Evolutionary conservation across 2,888 invertebrate species (phyloP).

Genomic region (Sarcophaga subvicina): DNA sequence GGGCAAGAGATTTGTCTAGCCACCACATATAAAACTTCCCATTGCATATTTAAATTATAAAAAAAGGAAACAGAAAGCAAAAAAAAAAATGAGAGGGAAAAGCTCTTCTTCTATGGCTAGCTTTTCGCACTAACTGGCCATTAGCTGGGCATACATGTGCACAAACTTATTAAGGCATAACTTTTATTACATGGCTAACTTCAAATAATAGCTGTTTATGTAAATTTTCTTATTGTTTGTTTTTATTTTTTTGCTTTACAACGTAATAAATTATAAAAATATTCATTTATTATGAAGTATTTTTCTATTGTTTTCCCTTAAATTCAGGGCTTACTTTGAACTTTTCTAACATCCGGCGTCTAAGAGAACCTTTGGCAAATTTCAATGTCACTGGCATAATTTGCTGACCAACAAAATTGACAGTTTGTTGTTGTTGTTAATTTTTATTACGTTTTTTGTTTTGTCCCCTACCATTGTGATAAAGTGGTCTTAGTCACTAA

Average conservation of each 20-base stretch:
- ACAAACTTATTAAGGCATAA: no score
- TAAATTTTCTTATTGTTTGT: slow-evolving; percentile 32
- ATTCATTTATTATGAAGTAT: slow-evolving; percentile 41
- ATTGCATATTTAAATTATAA: no score
- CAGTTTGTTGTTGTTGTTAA: slow-evolving; percentile 6
- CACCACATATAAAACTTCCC: not conserved
- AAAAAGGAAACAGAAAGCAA: no score
- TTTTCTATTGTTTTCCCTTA: slow-evolving; percentile 8
- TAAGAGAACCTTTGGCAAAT: slow-evolving; percentile 30
- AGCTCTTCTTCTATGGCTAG: no score
- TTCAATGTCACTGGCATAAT: slow-evolving; percentile 66
- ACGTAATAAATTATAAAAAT: slow-evolving; percentile 51
- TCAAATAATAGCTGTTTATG: slow-evolving; percentile 39
- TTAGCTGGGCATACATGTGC: not conserved
- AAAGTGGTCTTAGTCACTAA: slow-evolving; percentile 16
- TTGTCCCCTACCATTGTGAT: not conserved
- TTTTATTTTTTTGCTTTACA: slow-evolving; percentile 1
- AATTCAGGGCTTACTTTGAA: slow-evolving; percentile 47
- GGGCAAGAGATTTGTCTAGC: not conserved
- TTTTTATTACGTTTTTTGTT: slow-evolving; percentile 1
- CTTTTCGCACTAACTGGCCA: not conserved
- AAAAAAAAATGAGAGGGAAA: no score
- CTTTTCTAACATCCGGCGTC: slow-evolving; percentile 34
- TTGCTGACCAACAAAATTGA: slow-evolving; percentile 40
- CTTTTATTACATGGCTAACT: not conserved